Evolutionary conservation across 2,888 invertebrate genomes (phyloP).

Genomic region (Thymelicus sylvestris): DNA sequence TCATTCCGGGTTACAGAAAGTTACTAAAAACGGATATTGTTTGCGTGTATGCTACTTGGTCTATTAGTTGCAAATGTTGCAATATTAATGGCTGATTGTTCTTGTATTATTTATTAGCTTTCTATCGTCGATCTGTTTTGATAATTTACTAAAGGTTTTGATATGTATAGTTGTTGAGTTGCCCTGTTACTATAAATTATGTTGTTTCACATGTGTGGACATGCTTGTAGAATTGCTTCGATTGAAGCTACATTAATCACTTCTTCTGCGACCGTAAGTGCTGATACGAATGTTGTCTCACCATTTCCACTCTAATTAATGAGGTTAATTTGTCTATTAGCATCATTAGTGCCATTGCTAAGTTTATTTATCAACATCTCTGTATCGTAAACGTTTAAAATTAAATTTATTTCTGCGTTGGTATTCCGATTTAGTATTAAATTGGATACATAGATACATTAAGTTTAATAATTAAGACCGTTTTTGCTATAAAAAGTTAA

Average conservation of each 20-base stretch:
- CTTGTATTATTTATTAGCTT: slow-evolving; percentile 29
- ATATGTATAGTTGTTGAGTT: too few species aligned
- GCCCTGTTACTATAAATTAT: neutral
- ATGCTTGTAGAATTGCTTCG: neutral
- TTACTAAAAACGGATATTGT: slow-evolving; percentile 38
- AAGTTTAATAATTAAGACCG: slow-evolving; percentile 23
- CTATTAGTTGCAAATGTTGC: neutral
- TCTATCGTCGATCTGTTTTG: slow-evolving; percentile 14
- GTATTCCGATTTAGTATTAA: slow-evolving; percentile 19
- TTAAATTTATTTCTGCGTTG: slow-evolving; percentile 12
- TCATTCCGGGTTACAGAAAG: slow-evolving; percentile 44
- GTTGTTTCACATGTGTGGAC: neutral
- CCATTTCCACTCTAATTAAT: slow-evolving; percentile 3
- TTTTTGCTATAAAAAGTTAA: slow-evolving; percentile 41
- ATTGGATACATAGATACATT: neutral
- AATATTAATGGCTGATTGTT: slow-evolving; percentile 21
- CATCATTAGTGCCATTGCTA: slow-evolving; percentile 8
- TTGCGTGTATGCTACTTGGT: slow-evolving; percentile 27
- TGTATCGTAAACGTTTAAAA: slow-evolving; percentile 6
- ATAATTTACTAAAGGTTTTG: slow-evolving; percentile 1
- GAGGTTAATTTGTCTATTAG: slow-evolving; percentile 13
- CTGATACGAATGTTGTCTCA: slow-evolving; percentile 3
- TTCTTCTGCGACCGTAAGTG: neutral
- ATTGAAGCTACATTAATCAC: slow-evolving; percentile 3
- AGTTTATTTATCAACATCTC: slow-evolving; percentile 8